Evolutionary conservation across 2,797 vertebrate genomes (phyloP), one percentile per base, ranked within the genome.

Genomic region (Chelmon rostratus): DNA sequence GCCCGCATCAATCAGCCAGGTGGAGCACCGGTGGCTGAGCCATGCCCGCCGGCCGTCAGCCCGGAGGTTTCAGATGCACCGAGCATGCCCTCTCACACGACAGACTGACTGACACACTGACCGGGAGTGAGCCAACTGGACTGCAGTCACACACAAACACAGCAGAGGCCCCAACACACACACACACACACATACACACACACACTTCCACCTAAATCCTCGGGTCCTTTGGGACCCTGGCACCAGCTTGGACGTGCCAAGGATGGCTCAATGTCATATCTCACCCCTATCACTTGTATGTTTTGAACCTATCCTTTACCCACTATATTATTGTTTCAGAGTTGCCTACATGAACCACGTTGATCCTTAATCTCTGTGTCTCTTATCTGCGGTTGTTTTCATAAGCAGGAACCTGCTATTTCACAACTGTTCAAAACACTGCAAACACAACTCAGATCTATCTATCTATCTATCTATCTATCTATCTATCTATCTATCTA

Each of bases 1-100:
- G 53, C 47, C 67, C 46, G 78, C 87, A 90, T 93, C 90, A 92
- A 83, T 92, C 91, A 92, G 87, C 90, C 90, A 94, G 93, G 91
- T 88, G 89, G 87, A 88, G 87, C 85, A 78, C 42, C 72, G 53
- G 75, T 62, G 78, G 88, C 86, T 62, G 85, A 86, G 81, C 81
- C 66, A n/a, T 82, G 89, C 80, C 87, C 57, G 77, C 72, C 91
- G 73, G 86, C 79, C 85, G 70, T 78, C 92, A 50, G 82, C 80
- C 87, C 85, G 21, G 54, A 77, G 86, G 89, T 86, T 87, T 93
- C 89, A 91, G 88, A 89, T 89, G 89, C 88, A 83, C 68, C 15
- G 7, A 88, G 88, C 84, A 63, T 78, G 81, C 86, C 83, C 88
- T 76, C 78, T 85, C 83, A 89, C 90, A 87, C 73, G 66, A 83